Percentiles rank a stretch among this genome's conserved stretches.
phyloP scores from a whole-genome alignment of 2,113 vertebrate genomes.

The Gasterosteus nipponicus region DNA sequence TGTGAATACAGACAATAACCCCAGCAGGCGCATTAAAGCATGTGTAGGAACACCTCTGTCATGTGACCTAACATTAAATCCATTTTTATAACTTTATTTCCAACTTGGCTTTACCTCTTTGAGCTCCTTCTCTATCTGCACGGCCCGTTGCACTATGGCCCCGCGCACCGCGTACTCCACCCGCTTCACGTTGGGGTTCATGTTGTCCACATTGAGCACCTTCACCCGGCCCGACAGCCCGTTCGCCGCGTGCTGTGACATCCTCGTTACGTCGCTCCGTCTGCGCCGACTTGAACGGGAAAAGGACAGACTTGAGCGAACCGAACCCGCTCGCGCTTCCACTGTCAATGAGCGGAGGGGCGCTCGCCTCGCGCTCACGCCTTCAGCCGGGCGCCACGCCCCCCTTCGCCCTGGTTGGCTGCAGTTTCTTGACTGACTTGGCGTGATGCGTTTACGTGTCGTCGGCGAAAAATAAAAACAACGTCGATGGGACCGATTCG shows the following conservation, averaged over 20 bases:
- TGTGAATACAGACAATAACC: neutral
- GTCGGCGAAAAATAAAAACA: neutral
- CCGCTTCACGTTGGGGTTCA: slow-evolving; percentile 85
- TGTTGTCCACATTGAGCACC: slow-evolving; percentile 85
- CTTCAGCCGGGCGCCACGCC: slow-evolving; percentile 7
- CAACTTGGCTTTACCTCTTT: slow-evolving; percentile 77
- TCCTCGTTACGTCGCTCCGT: slow-evolving; percentile 22
- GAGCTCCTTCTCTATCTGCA: slow-evolving; percentile 88
- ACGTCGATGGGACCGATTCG: too few species aligned
- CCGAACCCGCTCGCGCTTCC: neutral
- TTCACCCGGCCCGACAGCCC: slow-evolving; percentile 57
- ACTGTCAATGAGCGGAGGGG: slow-evolving; percentile 17
- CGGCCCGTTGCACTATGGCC: slow-evolving; percentile 84
- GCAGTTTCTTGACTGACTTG: neutral
- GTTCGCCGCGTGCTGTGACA: slow-evolving; percentile 70
- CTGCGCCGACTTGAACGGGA: neutral
- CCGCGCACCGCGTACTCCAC: slow-evolving; percentile 90
- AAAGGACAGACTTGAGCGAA: neutral
- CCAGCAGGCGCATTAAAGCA: neutral
- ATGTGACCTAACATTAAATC: neutral
- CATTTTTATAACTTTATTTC: neutral
- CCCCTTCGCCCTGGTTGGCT: slow-evolving; percentile 38
- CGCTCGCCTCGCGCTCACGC: slow-evolving; percentile 24
- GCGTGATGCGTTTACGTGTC: slow-evolving; percentile 2
- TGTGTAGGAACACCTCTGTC: neutral